These are phyloP conservation scores for Micropoecilia bifurca DNA, from an alignment of 2,797 vertebrate species.

Conservation along the genomic window DNA sequence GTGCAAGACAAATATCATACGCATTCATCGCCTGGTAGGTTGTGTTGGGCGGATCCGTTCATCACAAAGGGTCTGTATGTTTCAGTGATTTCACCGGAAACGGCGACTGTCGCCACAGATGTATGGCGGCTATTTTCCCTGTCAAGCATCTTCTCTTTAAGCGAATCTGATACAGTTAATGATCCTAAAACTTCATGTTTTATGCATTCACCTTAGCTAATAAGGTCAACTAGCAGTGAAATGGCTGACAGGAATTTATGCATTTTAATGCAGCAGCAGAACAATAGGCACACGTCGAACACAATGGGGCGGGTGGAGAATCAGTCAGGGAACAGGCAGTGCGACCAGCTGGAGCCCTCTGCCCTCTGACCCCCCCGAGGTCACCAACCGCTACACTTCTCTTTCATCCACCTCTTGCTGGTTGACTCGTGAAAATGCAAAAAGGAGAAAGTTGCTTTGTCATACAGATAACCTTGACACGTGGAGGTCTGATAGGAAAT, in stretches of 20 bases:
- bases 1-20: conserved; percentile 61
- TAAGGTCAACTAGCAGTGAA: conserved; percentile 81
- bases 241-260: conserved; percentile 73
- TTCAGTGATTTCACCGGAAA: conserved; percentile 52
- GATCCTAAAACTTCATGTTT: conserved; percentile 74
- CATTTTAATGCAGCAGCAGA: conserved; percentile 78
- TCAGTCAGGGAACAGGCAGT: conserved; percentile 78
- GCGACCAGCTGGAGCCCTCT: conserved; percentile 82
- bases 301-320: conserved; percentile 78
- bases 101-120: conserved; percentile 27
- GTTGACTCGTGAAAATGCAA: conserved; percentile 80
- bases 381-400: conserved; percentile 77
- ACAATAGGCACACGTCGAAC: conserved; percentile 80
- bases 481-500: conserved; percentile 75
- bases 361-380: conserved; percentile 75
- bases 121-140: conserved; percentile 7
- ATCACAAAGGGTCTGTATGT: conserved; percentile 50
- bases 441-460: conserved; percentile 74
- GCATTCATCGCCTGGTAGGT: conserved; percentile 56
- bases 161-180: conserved; percentile 59
- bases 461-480: conserved; percentile 74
- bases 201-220: conserved; percentile 78
- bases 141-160: conserved; percentile 38
- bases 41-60: conserved; percentile 53
- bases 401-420: conserved; percentile 70